phyloP scores from a whole-genome alignment of 2,888 invertebrate genomes.

The Coenonympha glycerion region DNA sequence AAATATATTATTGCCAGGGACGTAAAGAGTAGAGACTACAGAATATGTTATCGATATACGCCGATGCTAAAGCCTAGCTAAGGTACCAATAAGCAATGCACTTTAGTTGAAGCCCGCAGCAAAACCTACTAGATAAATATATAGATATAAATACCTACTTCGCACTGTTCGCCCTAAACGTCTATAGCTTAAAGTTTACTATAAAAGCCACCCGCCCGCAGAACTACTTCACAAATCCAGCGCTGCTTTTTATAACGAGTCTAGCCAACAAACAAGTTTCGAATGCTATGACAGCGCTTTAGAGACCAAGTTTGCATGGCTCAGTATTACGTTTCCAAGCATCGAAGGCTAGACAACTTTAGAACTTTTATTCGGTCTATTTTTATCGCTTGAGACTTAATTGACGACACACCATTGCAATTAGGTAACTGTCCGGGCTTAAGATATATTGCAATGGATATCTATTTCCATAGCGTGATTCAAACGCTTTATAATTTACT shows the following conservation, averaged over 20 bases:
- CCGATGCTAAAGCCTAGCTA: constrained; percentile 8
- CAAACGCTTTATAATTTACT: not conserved
- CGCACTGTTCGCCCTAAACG: constrained; percentile 39
- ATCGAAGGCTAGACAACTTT: constrained; percentile 41
- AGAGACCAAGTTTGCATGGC: constrained; percentile 22
- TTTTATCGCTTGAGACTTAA: constrained; percentile 45
- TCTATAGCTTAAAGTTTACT: constrained; percentile 45
- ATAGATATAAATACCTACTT: no score
- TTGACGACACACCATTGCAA: constrained; percentile 40
- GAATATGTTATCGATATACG: constrained; percentile 3
- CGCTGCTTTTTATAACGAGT: constrained; percentile 18
- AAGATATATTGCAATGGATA: constrained; percentile 20
- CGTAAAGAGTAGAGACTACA: not conserved
- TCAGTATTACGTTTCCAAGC: constrained; percentile 46
- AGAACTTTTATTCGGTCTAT: constrained; percentile 40
- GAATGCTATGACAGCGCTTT: constrained; percentile 24
- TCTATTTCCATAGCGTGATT: not conserved
- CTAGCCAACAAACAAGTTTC: constrained; percentile 21
- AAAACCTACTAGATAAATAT: constrained; percentile 40
- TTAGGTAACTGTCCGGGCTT: constrained; percentile 24
- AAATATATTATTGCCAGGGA: no score
- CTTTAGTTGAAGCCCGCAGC: constrained; percentile 36
- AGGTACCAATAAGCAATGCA: constrained; percentile 35
- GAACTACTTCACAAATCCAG: constrained; percentile 21
- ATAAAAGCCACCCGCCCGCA: constrained; percentile 33